A percentile compares a stretch with the other conserved stretches of the same genome.
phyloP scores from a whole-genome alignment of 2,113 vertebrate species.

The Cyanocitta stelleri region DNA sequence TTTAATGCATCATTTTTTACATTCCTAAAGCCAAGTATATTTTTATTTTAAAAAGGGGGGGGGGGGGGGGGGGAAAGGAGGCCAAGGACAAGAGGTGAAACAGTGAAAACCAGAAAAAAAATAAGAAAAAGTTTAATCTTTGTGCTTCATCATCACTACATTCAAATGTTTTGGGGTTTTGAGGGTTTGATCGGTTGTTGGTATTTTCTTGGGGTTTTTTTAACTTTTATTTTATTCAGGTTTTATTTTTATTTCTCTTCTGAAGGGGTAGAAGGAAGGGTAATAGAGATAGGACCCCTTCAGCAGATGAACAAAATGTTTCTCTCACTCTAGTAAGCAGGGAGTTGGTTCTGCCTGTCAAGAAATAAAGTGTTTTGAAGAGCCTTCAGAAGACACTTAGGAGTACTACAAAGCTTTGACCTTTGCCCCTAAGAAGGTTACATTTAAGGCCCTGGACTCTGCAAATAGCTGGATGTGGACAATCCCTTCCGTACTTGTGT shows the following conservation, averaged over 20 bases:
- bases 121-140: not conserved
- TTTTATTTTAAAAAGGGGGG: not conserved
- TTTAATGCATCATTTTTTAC: not conserved
- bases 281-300: not conserved
- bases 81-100: not conserved
- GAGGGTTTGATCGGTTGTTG: not conserved
- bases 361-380: not conserved
- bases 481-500: not conserved
- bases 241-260: not conserved
- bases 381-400: not conserved
- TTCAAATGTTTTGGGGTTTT: not conserved
- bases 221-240: not conserved
- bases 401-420: conserved; percentile 9
- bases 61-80: too few species aligned
- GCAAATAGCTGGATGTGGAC: not conserved
- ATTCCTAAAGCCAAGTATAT: not conserved
- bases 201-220: not conserved
- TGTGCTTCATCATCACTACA: not conserved
- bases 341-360: not conserved
- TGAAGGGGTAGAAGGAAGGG: not conserved
- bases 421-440: not conserved
- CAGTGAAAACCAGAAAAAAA: not conserved
- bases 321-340: not conserved
- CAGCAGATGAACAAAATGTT: not conserved
- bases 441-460: not conserved